Base-by-base conservation (phyloP, 2,797 vertebrate genomes). In the Argya squamiceps region DNA sequence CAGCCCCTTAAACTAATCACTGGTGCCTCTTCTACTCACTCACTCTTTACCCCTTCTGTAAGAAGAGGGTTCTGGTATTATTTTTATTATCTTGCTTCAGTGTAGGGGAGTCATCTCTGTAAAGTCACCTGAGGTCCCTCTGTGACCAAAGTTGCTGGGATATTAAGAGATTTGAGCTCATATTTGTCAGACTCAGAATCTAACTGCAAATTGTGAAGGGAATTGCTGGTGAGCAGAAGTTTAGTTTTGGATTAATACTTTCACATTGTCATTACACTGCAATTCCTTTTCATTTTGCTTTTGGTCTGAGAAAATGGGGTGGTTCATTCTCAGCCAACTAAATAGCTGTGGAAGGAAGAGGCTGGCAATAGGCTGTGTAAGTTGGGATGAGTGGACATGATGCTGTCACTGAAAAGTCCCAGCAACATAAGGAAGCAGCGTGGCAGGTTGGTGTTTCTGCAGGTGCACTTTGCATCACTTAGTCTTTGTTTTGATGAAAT, bases 401-500 rank as follows among this genome's bases (percentile, higher is more conserved):
- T 15, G 55, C 39, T 78, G 65, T 6, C 21, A 7, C 39, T 92
- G 58, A n/a, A 73, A 79, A 74, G 18, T 49, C 17, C 36, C 0
- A 8, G 55, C 56, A 78, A 39, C 1, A 2, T 60, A 46, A 16
- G 1, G 0, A 22, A 71, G 26, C 1, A 1, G 3, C 0, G 1
- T 4, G 32, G 32, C 26, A 44, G 36, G 22, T 3, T 41, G 75
- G 2, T 55, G 8, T 60, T 84, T 73, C 63, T 5, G 2, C 11
- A 13, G 10, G 8, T 10, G 22, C 46, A 4, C 67, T 80, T 71
- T 84, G 7, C 56, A 34, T 67, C 58, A 24, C 23, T 23, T 37
- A 3, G 27, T 44, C 73, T 56, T 73, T 34, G 12, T 79, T 67
- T 44, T 43, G 46, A 22, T 26, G 16, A 41, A 36, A 9, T 21